Evolutionary conservation across 2,113 vertebrate species (phyloP), one percentile per base, ranked within the genome.

Genomic region (Danionella cerebrum): DNA sequence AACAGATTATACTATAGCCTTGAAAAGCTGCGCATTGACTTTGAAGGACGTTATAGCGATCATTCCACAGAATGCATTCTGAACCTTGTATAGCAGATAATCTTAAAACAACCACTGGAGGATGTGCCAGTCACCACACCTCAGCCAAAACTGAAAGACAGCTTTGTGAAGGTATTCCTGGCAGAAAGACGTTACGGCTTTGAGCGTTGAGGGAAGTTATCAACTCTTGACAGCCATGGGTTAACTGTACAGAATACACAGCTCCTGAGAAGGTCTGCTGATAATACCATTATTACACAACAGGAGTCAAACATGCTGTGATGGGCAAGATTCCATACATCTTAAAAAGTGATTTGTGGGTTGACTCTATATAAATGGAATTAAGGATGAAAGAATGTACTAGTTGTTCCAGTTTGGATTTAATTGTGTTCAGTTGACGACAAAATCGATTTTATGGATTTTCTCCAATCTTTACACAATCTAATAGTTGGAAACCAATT

Each of bases 191-290:
- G 24, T 63, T 47, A 41, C n/a, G 60, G 36, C 29, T 65, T n/a
- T 16, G 48, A 38, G 44, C 22, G 48, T 33, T 54, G 70, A 69
- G 60, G 60, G 66, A 66, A 66, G 65, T 48, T 72, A 70, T 76
- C 65, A 69, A 42, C 14, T 22, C 65, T 36, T 72, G 74, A 72
- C 70, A 72, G 74, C 69, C 50, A 44, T 59, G 74, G 47, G 55
- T 69, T 66, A 53, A 54, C 24, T 50, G 59, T 52, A 65, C 14
- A 59, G 73, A 67, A 48, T 63, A 71, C 48, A 31, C 7, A 58
- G 51, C 38, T 67, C 54, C 54, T 27, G 27, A 10, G 72, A 24
- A 14, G 51, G 51, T 45, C 57, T 59, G 36, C 67, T 70, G 51
- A 24, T 66, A 54, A 47, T 57, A 38, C 53, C 54, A 47, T 35